Evolutionary conservation across 1,140 invertebrate genomes (phyloP), one percentile per base, ranked within the genome.

Genomic region (Zaprionus nigranus): DNA sequence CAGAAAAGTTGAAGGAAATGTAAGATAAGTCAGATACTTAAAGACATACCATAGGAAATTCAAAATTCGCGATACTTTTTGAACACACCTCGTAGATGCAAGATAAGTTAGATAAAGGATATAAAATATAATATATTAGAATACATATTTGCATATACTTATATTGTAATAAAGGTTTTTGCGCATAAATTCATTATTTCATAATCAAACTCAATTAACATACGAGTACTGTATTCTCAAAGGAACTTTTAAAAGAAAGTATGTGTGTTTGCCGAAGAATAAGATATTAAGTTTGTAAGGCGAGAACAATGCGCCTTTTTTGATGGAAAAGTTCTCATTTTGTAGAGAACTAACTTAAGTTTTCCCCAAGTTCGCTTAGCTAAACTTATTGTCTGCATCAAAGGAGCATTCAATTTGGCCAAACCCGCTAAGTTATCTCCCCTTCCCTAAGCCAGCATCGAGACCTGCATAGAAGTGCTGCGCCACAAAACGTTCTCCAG

Each of bases 341-440:
- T 11, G 9, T 5, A n/a, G 36, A 24, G 9, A 58, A 28, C 34
- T 30, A 24, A 63, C 30, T 58, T 63, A 70, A 75, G 24, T 75
- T 75, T 63, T 12, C 30, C 34, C 43, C 12, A 51, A 63, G 66
- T 62, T 69, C 43, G 64, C 67, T 53, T 46, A 66, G 46, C 54
- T 69, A 46, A 67, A 59, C 40, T 51, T 40, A 60, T 59, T 34
- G 65, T 46, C 40, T 69, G 22, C 58, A 30, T 56, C 70, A 82
- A 72, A 79, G 67, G 57, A 54, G 63, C 69, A 63, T 72, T 75
- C 67, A 82, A 71, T 74, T 86, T 58, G 72, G 64, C 76, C 57
- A 26, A 56, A 82, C 54, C 78, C 64, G 63, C 49, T 61, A 46
- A 46, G 36, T 62, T 54, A 64, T 65, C 58, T 60, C 7, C 60